Evolutionary conservation across 2,888 invertebrate genomes (phyloP).

Genomic region (Gastrophysa polygoni): DNA sequence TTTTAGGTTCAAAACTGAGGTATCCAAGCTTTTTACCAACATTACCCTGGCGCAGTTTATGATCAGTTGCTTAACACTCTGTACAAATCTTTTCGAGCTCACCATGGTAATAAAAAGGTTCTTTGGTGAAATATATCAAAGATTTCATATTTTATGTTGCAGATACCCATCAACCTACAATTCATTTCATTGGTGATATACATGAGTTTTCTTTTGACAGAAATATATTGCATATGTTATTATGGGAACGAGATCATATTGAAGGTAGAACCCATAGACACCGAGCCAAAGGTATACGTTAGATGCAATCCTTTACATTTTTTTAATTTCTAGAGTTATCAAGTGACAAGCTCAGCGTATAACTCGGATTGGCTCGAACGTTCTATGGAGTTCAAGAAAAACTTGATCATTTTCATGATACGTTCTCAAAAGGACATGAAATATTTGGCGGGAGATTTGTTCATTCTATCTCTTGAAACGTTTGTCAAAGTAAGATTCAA

Average conservation of each 20-base stretch:
- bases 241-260: constrained; percentile 64
- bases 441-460: constrained; percentile 59
- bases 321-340: constrained; percentile 55
- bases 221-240: constrained; percentile 65
- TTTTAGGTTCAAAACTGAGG: constrained; percentile 15
- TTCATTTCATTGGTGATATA: constrained; percentile 62
- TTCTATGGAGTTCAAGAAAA: constrained; percentile 55
- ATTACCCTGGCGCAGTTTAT: constrained; percentile 16
- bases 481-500: constrained; percentile 59
- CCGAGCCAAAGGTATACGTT: too few relatives aligned
- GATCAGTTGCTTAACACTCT: constrained; percentile 18
- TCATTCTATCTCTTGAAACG: constrained; percentile 62
- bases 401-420: constrained; percentile 59
- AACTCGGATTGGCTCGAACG: constrained; percentile 54
- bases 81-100: constrained; percentile 23
- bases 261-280: too few relatives aligned
- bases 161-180: constrained; percentile 40
- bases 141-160: too few relatives aligned
- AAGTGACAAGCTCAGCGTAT: constrained; percentile 58
- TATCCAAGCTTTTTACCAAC: constrained; percentile 14
- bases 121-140: too few relatives aligned
- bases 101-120: constrained; percentile 20
- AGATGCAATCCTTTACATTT: background rate
- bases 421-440: constrained; percentile 60
- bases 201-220: constrained; percentile 62